Evolutionary conservation across 2,113 vertebrate genomes (phyloP).

Genomic region (Cryptoleucopteryx plumbea): DNA sequence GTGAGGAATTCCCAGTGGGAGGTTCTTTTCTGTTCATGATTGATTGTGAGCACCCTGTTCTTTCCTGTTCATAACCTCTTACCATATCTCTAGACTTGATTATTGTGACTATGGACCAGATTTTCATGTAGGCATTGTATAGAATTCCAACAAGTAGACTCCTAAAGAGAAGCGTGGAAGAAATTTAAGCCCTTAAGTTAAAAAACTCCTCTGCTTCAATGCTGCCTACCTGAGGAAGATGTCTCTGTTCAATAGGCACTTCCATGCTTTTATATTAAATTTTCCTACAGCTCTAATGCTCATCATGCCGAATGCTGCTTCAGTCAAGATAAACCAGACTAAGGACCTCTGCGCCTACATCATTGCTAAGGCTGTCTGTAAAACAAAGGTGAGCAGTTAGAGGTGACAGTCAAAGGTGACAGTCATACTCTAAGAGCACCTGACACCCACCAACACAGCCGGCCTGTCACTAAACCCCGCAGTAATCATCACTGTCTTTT

Average conservation of each 20-base stretch:
- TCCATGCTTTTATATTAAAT: background rate
- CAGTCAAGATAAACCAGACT: background rate
- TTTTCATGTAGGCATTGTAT: background rate
- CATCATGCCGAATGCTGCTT: background rate
- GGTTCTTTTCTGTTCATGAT: slow-evolving; percentile 13
- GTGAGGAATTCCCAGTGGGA: slow-evolving; percentile 13
- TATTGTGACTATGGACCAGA: background rate
- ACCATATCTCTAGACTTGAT: slow-evolving; percentile 9
- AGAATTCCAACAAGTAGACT: slow-evolving; percentile 20
- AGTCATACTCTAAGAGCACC: background rate
- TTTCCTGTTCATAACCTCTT: slow-evolving; percentile 13
- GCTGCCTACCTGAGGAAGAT: background rate
- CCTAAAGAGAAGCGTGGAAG: background rate
- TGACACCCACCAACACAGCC: background rate
- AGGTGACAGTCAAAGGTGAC: background rate
- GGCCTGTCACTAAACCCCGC: background rate
- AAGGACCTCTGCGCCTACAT: background rate
- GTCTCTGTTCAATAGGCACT: background rate
- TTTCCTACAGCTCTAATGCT: background rate
- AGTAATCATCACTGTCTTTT: background rate
- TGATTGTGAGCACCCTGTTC: background rate
- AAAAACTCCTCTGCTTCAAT: background rate
- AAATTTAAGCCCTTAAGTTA: background rate
- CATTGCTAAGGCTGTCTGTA: background rate
- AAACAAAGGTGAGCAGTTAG: background rate